A percentile compares a stretch with the other conserved stretches of the same genome.
Evolutionary conservation across 2,113 vertebrate species (phyloP).

Genomic region (Hippocampus abdominalis): DNA sequence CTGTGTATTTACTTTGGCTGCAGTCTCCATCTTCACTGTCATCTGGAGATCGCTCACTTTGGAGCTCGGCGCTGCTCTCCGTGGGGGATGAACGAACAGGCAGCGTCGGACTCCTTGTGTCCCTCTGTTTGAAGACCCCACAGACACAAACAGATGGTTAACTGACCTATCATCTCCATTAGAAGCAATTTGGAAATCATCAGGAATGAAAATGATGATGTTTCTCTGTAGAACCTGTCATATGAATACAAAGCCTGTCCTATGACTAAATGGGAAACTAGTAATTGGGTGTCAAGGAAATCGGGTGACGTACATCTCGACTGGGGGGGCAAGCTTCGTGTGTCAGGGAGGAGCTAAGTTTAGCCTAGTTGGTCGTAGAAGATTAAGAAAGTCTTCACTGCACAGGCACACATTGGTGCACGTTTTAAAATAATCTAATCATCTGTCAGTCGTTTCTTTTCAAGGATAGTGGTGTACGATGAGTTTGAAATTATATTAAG

Average conservation of each 20-base stretch:
- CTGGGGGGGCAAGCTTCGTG: too few relatives aligned
- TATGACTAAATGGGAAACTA: neutral
- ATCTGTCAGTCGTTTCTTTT: neutral
- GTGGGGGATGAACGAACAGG: slow-evolving; percentile 75
- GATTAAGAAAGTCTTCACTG: too few relatives aligned
- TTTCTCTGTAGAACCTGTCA: too few relatives aligned
- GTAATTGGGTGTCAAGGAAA: neutral
- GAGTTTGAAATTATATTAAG: neutral
- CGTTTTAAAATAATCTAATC: neutral
- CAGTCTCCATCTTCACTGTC: slow-evolving; percentile 64
- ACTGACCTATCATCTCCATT: neutral
- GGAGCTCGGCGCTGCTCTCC: slow-evolving; percentile 50
- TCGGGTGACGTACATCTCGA: neutral
- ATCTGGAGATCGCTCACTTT: slow-evolving; percentile 53
- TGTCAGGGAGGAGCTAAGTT: too few relatives aligned
- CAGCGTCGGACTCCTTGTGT: slow-evolving; percentile 79
- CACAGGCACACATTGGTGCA: too few relatives aligned
- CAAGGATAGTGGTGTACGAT: neutral
- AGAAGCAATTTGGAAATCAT: neutral
- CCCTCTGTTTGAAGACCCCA: slow-evolving; percentile 57
- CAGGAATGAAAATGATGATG: too few relatives aligned
- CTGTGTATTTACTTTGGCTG: slow-evolving; percentile 74
- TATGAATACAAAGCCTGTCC: too few relatives aligned
- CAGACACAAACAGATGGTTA: neutral
- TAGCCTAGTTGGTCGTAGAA: too few relatives aligned